Percentiles rank a stretch among this genome's conserved stretches.
phyloP scores from a whole-genome alignment of 2,797 vertebrate species.

The Poecilia wingei region DNA sequence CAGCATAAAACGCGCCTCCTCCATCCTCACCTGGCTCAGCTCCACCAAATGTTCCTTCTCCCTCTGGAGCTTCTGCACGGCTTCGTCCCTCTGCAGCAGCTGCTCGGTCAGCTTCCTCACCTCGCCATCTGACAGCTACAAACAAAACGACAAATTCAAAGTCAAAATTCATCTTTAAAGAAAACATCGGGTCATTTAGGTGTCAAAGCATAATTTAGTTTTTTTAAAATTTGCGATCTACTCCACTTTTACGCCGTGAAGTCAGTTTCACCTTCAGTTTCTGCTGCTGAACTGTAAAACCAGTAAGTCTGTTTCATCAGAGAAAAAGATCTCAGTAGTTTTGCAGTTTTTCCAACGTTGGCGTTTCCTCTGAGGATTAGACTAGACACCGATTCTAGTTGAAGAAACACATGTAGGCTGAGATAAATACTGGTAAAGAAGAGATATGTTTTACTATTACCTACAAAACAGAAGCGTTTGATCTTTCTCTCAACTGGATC shows the following conservation, averaged over 20 bases:
- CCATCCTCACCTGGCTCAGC: slow-evolving; percentile 76
- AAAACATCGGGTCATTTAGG: background rate
- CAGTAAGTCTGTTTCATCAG: background rate
- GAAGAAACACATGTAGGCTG: slow-evolving; percentile 9
- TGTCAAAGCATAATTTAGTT: background rate
- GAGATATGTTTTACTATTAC: background rate
- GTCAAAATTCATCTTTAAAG: background rate
- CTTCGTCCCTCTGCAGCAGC: slow-evolving; percentile 67
- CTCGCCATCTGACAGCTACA: slow-evolving; percentile 66
- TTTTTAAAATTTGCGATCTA: background rate
- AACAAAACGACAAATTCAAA: background rate
- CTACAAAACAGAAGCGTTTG: slow-evolving; percentile 10
- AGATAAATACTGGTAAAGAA: background rate
- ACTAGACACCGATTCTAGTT: slow-evolving; percentile 11
- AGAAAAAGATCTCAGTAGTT: background rate
- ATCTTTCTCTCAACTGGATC: slow-evolving; percentile 12
- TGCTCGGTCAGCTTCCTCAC: slow-evolving; percentile 74
- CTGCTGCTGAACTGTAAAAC: slow-evolving; percentile 35
- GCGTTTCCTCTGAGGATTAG: slow-evolving; percentile 31
- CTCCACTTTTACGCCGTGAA: background rate
- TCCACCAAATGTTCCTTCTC: slow-evolving; percentile 82
- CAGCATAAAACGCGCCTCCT: background rate
- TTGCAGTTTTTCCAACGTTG: slow-evolving; percentile 34
- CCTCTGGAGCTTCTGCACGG: slow-evolving; percentile 74
- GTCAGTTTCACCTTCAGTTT: slow-evolving; percentile 9